Evolutionary conservation across 1,140 invertebrate genomes (phyloP).

Genomic region (Cardiocondyla obscurior): DNA sequence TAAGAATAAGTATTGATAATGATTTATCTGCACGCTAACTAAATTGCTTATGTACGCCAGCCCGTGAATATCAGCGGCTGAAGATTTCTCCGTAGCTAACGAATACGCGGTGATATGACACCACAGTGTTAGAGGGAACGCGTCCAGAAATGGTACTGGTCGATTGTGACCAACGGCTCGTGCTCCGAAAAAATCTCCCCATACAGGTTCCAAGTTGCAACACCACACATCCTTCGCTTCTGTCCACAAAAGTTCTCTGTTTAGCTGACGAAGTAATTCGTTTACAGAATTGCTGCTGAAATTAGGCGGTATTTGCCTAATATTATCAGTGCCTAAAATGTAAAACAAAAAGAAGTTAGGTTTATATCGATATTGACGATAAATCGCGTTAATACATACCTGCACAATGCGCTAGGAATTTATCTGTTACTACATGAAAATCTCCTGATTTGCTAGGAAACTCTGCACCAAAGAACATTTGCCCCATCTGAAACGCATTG

Average conservation of each 20-base stretch:
- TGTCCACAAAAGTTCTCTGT: constrained; percentile 90
- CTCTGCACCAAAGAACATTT: constrained; percentile 89
- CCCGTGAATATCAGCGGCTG: constrained; percentile 86
- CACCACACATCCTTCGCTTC: constrained; percentile 95
- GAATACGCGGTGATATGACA: constrained; percentile 83
- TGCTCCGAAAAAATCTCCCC: constrained; percentile 95
- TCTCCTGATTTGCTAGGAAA: constrained; percentile 89
- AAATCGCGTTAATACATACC: constrained; percentile 84
- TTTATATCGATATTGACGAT: constrained; percentile 6
- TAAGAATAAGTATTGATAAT: constrained; percentile 96
- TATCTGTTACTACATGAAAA: constrained; percentile 89
- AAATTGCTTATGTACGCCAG: constrained; percentile 91
- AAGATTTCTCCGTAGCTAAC: neutral
- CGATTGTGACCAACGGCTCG: constrained; percentile 88
- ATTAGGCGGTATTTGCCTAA: constrained; percentile 79
- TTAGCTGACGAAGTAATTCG: constrained; percentile 83
- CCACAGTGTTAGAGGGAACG: constrained; percentile 95
- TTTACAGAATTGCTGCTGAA: constrained; percentile 81
- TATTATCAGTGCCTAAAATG: constrained; percentile 84
- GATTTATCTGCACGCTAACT: constrained; percentile 94
- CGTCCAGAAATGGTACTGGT: constrained; percentile 94
- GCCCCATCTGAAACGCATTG: constrained; percentile 89
- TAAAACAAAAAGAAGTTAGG: constrained; percentile 5
- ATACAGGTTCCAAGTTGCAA: constrained; percentile 93
- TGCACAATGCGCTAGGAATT: constrained; percentile 89